A percentile compares a stretch with the other conserved stretches of the same genome.
Conservation (phyloP, 2,888 invertebrate species). For the Mechanitis messenoides region DNA sequence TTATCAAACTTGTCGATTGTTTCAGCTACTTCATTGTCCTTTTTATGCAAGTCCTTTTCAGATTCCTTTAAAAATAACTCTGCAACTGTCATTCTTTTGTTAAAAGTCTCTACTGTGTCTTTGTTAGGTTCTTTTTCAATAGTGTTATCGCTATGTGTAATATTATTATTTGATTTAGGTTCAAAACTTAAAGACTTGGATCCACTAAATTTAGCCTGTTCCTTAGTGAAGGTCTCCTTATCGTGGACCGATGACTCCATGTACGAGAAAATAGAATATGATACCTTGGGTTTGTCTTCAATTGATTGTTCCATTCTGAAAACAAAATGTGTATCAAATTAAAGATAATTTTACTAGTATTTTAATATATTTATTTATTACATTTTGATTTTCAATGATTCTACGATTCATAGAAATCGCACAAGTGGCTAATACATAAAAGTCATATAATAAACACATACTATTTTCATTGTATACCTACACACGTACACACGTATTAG, state of each 20-base stretch:
- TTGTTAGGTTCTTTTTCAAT: slow-evolving; percentile 8
- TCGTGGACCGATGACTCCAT: slow-evolving; percentile 78
- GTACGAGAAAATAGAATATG: slow-evolving; percentile 87
- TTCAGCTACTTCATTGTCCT: slow-evolving; percentile 51
- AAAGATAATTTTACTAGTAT: background rate
- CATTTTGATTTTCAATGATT: background rate
- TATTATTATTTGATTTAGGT: slow-evolving; percentile 12
- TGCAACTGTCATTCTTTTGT: slow-evolving; percentile 66
- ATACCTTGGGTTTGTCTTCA: slow-evolving; percentile 77
- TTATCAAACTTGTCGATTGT: slow-evolving; percentile 70
- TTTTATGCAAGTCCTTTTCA: slow-evolving; percentile 47
- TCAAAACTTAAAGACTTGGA: slow-evolving; percentile 50
- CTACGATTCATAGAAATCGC: too few relatives aligned
- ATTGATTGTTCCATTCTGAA: slow-evolving; percentile 59
- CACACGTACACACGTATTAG: too few relatives aligned
- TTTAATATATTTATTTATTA: background rate
- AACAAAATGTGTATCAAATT: slow-evolving; percentile 11
- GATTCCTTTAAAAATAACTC: slow-evolving; percentile 69
- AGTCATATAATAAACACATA: too few relatives aligned
- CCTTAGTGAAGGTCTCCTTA: slow-evolving; percentile 72
- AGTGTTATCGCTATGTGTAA: background rate
- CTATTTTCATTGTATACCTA: too few relatives aligned
- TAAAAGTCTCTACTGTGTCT: slow-evolving; percentile 30
- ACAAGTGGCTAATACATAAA: too few relatives aligned
- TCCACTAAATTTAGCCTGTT: slow-evolving; percentile 63